These are phyloP conservation scores for Meriones unguiculatus DNA, from an alignment of 2,113 vertebrate species.

Conservation along the genomic window DNA sequence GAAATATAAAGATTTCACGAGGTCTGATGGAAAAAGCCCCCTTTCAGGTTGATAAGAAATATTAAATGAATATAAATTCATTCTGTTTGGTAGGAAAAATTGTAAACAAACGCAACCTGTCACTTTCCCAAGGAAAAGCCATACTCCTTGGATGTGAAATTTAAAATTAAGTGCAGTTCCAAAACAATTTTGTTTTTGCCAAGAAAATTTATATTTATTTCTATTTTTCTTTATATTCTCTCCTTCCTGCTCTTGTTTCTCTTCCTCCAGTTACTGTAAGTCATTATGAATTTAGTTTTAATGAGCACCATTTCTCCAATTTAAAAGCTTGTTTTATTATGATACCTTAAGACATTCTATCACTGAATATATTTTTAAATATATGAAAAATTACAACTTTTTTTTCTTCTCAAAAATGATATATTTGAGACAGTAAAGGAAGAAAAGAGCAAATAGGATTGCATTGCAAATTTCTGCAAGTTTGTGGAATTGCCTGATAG, in stretches of 20 bases:
- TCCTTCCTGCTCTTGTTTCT: background rate
- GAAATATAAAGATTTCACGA: background rate
- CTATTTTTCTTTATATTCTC: too few species aligned
- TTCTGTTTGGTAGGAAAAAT: background rate
- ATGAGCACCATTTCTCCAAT: background rate
- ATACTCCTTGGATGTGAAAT: background rate
- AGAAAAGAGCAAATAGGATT: background rate
- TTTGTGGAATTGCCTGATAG: constrained; percentile 58
- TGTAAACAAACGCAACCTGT: background rate
- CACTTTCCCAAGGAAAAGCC: background rate
- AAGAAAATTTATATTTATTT: background rate
- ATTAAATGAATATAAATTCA: background rate
- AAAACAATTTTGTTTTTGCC: background rate
- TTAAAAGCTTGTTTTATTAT: background rate
- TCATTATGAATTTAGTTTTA: background rate
- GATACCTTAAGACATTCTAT: background rate
- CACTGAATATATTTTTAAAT: background rate
- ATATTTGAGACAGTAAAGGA: background rate
- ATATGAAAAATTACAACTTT: background rate
- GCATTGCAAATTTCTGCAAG: background rate
- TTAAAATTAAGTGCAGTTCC: background rate
- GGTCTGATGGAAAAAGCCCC: background rate
- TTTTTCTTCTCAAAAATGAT: background rate
- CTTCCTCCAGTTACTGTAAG: background rate
- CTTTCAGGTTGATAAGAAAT: background rate